Base-by-base conservation (phyloP, 92 coral and sea anemone species). In the Epizoanthus stellaris region DNA sequence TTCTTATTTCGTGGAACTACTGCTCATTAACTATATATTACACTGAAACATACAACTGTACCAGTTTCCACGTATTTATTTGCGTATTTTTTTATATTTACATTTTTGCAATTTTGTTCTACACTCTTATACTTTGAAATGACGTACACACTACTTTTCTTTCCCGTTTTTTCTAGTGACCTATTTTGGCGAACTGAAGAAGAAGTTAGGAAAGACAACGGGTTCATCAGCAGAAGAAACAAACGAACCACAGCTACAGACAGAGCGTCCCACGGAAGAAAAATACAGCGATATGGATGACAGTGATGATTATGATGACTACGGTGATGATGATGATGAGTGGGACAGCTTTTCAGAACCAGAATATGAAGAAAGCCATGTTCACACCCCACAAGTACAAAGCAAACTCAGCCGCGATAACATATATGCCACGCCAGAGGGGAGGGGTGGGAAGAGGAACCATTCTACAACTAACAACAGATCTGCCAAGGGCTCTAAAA, bases 291-390 rank as follows among this genome's bases (percentile, higher is more conserved):
- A 67, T 5, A 3, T 25, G 11, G 34, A 68, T 19, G 20, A 68
- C 19, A 34, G 45, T 3, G 73, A 68, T 15, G 43, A 14, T 9
- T 39, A 68, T 43, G 73, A 68, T 6, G 39, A 34, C 30, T 11
- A 68, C 19, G 73, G 11, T 4, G 14, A 10, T 19, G 19, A 17
- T 13, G 73, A 68, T 4, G 73, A 38, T 39, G 73, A 68, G 21
- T 68, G 73, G 73, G 73, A 68, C 8, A 68, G 73, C 9, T 68
- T 39, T 19, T 68, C 73, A 9, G 73, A 68, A 68, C 7, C 73
- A 3, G 73, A 68, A 14, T 17, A 68, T 5, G 73, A 68, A 36
- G 73, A 68, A 3, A 14, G 45, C 6, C 30, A 36, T 19, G 49
- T 5, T 36, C 3, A 12, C 9, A 14, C 0, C 5, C 9, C 73